Evolutionary conservation across 1,140 invertebrate species (phyloP).

Genomic region (Rhynchophorus ferrugineus): DNA sequence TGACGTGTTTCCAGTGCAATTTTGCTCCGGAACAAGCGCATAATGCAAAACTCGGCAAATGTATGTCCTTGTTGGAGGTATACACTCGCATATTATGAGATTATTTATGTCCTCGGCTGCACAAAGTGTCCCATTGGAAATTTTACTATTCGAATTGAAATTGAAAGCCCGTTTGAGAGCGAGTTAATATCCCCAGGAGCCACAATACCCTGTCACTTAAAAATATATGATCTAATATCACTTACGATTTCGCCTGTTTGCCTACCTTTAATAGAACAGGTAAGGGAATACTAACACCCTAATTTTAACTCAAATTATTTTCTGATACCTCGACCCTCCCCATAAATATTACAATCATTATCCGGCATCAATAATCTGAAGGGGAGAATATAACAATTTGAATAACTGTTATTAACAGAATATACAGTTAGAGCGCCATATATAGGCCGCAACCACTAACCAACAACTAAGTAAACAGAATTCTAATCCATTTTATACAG

Average conservation of each 20-base stretch:
- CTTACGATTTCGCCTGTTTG: neutral
- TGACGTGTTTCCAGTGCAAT: neutral
- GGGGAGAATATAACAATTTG: too few relatives aligned
- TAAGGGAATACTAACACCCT: too few relatives aligned
- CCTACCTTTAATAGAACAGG: too few relatives aligned
- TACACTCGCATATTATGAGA: neutral
- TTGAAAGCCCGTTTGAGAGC: conserved; percentile 4
- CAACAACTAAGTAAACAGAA: too few relatives aligned
- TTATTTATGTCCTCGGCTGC: conserved; percentile 5
- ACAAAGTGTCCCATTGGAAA: conserved; percentile 12
- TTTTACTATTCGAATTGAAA: conserved; percentile 11
- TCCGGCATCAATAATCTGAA: too few relatives aligned
- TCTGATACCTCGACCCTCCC: too few relatives aligned
- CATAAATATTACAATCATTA: too few relatives aligned
- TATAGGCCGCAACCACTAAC: too few relatives aligned
- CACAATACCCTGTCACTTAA: neutral
- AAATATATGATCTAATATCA: neutral
- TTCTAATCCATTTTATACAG: too few relatives aligned
- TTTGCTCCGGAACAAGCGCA: neutral
- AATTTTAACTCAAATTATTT: too few relatives aligned
- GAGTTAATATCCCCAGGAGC: conserved; percentile 2
- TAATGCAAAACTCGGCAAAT: neutral
- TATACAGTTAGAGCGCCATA: too few relatives aligned
- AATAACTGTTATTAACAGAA: too few relatives aligned
- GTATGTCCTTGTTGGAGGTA: neutral